A percentile compares a stretch with the other conserved stretches of the same genome.
Evolutionary conservation across 2,888 invertebrate genomes (phyloP).

Genomic region (Diarsia mendica): DNA sequence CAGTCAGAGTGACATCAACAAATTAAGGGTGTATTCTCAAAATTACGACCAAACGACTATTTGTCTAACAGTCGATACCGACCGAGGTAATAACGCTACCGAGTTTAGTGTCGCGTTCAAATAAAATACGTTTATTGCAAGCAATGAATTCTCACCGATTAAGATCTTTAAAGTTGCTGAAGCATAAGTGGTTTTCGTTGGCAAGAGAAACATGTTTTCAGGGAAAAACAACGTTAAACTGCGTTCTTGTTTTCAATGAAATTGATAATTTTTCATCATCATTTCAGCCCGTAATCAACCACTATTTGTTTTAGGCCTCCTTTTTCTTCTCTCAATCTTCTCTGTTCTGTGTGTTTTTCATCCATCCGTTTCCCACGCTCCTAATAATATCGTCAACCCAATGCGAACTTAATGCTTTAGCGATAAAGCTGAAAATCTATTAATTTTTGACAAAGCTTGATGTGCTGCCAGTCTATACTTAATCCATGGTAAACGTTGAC

Average conservation of each 20-base stretch:
- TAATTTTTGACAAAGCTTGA: too few species aligned
- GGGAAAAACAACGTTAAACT: background rate
- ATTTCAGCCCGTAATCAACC: too few species aligned
- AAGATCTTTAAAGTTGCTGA: constrained; percentile 41
- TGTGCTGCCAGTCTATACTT: background rate
- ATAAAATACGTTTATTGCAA: constrained; percentile 52
- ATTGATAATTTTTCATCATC: too few species aligned
- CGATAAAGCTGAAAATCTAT: too few species aligned
- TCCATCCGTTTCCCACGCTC: too few species aligned
- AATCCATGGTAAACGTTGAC: too few species aligned
- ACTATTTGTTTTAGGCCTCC: too few species aligned
- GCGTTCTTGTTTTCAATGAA: background rate
- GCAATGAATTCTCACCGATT: constrained; percentile 44
- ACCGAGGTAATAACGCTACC: constrained; percentile 26
- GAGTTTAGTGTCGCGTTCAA: constrained; percentile 28
- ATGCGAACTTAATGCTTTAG: too few species aligned
- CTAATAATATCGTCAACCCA: too few species aligned
- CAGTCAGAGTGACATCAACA: constrained; percentile 11
- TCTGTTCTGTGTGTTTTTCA: too few species aligned
- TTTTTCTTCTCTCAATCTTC: too few species aligned
- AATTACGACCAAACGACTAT: constrained; percentile 25
- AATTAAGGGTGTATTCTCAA: constrained; percentile 33
- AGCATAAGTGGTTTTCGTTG: constrained; percentile 18
- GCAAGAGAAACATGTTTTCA: background rate
- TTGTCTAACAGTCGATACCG: constrained; percentile 37